phyloP scores from a whole-genome alignment of 2,888 invertebrate species.

The Augochlorella aurata region DNA sequence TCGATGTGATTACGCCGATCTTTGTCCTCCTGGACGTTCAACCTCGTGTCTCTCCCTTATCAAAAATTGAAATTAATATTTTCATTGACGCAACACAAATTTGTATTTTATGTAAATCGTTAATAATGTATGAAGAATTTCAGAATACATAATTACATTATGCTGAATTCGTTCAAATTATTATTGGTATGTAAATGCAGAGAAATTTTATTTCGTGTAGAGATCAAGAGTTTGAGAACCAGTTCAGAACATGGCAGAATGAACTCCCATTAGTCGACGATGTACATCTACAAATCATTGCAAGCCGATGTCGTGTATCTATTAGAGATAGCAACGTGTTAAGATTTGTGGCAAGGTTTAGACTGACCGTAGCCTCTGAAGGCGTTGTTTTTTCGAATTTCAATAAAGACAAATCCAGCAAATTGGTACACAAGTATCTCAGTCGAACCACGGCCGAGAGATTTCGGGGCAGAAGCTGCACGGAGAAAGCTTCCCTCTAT shows the following conservation, averaged over 20 bases:
- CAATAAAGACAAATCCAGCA: background rate
- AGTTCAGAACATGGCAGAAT: no score
- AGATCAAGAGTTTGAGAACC: no score
- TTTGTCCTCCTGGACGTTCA: conserved; percentile 40
- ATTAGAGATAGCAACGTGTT: background rate
- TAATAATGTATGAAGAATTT: no score
- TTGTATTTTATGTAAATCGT: no score
- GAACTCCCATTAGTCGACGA: no score
- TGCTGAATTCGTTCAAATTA: no score
- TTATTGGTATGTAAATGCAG: no score
- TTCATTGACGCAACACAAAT: no score
- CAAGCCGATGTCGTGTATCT: background rate
- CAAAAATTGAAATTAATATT: no score
- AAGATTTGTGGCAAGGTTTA: background rate
- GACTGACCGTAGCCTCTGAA: background rate
- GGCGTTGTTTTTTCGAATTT: background rate
- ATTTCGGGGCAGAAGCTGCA: conserved; percentile 50
- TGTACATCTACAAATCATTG: background rate
- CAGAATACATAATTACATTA: no score
- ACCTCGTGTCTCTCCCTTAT: background rate
- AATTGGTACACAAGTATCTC: conserved; percentile 8
- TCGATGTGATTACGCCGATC: conserved; percentile 18
- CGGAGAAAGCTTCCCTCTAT: conserved; percentile 73
- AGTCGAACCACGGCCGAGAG: conserved; percentile 40
- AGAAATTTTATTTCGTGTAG: no score